Percentiles rank a stretch among this genome's conserved stretches.
Evolutionary conservation across 2,888 invertebrate species (phyloP).

Genomic region (Drosophila helvetica): DNA sequence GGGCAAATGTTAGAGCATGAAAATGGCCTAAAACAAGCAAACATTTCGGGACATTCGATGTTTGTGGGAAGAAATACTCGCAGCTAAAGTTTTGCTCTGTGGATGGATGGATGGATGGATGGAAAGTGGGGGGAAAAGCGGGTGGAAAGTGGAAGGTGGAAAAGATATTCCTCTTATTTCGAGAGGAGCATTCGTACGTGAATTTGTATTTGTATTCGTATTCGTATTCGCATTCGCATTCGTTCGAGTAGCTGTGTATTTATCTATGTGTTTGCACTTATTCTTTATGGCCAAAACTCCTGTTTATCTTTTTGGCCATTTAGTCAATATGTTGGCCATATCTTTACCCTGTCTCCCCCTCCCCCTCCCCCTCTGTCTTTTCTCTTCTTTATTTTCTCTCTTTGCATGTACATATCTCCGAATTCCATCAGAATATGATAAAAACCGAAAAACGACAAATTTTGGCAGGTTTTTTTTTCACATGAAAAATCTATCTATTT

Average conservation of each 20-base stretch:
- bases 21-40: conserved; percentile 14
- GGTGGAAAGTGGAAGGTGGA: neutral
- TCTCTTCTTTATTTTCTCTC: neutral
- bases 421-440: neutral
- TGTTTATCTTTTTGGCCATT: neutral
- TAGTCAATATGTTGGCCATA: neutral
- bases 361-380: neutral
- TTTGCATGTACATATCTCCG: neutral
- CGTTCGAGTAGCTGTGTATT: no score
- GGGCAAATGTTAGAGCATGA: neutral
- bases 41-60: neutral
- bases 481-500: conserved; percentile 36
- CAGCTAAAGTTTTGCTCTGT: neutral
- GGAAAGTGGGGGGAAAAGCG: no score
- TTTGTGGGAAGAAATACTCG: neutral
- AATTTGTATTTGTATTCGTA: neutral
- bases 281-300: neutral
- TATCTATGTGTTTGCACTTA: neutral
- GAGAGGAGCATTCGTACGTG: neutral
- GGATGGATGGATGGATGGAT: neutral
- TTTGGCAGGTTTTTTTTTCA: neutral
- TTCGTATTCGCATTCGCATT: neutral
- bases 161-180: neutral
- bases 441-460: neutral
- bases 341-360: neutral